phyloP scores from a whole-genome alignment of 1,140 invertebrate genomes.

The Sogatella furcifera region DNA sequence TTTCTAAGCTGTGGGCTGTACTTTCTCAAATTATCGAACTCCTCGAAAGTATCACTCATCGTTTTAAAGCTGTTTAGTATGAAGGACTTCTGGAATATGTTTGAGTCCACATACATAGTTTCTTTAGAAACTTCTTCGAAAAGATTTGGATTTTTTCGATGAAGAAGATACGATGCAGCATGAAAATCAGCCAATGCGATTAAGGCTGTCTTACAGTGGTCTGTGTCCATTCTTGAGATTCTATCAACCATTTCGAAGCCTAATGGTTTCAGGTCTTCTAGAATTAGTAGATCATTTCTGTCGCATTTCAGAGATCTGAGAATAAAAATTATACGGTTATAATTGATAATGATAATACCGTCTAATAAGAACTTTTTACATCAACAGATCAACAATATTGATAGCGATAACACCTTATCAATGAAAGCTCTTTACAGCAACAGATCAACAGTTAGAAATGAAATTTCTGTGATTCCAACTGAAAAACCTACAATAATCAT shows the following conservation, averaged over 20 bases:
- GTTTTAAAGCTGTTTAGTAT: background rate
- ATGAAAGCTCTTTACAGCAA: too few species aligned
- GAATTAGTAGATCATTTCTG: constrained; percentile 13
- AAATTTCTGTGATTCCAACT: too few species aligned
- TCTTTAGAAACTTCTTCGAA: background rate
- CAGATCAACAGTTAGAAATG: too few species aligned
- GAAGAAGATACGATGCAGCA: constrained; percentile 17
- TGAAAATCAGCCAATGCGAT: constrained; percentile 24
- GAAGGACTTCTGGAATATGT: background rate
- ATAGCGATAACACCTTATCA: too few species aligned
- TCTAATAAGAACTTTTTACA: too few species aligned
- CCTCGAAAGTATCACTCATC: background rate
- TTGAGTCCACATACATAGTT: background rate
- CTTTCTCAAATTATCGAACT: background rate
- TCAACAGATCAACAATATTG: too few species aligned
- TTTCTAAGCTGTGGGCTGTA: background rate
- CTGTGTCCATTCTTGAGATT: constrained; percentile 18
- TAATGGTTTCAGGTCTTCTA: constrained; percentile 19
- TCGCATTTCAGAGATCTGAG: background rate
- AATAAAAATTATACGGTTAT: background rate
- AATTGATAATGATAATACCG: too few species aligned
- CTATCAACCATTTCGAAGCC: constrained; percentile 24
- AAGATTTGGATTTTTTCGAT: constrained; percentile 11
- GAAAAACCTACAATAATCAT: too few species aligned
- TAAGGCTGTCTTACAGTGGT: constrained; percentile 21